Percentiles rank a stretch among this genome's conserved stretches.
Evolutionary conservation across 2,888 invertebrate genomes (phyloP).

Genomic region (Heliconius cydno): DNA sequence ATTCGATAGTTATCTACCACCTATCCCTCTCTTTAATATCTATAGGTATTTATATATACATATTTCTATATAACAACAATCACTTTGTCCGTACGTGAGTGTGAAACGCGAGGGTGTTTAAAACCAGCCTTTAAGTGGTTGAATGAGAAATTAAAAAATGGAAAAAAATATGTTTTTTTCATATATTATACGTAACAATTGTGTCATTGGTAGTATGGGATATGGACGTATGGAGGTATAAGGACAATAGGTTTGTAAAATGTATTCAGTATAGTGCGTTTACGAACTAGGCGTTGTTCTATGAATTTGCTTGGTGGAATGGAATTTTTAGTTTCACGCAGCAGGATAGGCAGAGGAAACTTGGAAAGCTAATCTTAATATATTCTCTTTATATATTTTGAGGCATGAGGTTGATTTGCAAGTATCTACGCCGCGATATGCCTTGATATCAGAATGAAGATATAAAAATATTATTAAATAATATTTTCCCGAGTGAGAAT

Average conservation of each 20-base stretch:
- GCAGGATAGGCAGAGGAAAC: too few relatives aligned
- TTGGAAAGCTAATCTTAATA: neutral
- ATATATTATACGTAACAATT: slow-evolving; percentile 19
- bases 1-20: neutral
- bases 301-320: neutral
- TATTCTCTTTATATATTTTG: neutral
- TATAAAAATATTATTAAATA: neutral
- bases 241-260: slow-evolving; percentile 14
- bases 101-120: slow-evolving; percentile 53
- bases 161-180: slow-evolving; percentile 26
- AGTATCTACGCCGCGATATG: too few relatives aligned
- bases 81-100: slow-evolving; percentile 36
- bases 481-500: neutral
- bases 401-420: neutral
- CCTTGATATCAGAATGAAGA: neutral
- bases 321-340: too few relatives aligned
- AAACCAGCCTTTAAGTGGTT: slow-evolving; percentile 63
- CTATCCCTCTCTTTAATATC: slow-evolving; percentile 24
- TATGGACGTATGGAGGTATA: slow-evolving; percentile 18
- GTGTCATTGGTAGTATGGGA: slow-evolving; percentile 32
- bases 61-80: slow-evolving; percentile 35
- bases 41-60: neutral
- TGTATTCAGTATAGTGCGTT: slow-evolving; percentile 3
- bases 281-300: neutral
- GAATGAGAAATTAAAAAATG: slow-evolving; percentile 66